These are phyloP conservation scores for Periparus ater DNA, from an alignment of 2,797 vertebrate species.

Conservation along the genomic window DNA sequence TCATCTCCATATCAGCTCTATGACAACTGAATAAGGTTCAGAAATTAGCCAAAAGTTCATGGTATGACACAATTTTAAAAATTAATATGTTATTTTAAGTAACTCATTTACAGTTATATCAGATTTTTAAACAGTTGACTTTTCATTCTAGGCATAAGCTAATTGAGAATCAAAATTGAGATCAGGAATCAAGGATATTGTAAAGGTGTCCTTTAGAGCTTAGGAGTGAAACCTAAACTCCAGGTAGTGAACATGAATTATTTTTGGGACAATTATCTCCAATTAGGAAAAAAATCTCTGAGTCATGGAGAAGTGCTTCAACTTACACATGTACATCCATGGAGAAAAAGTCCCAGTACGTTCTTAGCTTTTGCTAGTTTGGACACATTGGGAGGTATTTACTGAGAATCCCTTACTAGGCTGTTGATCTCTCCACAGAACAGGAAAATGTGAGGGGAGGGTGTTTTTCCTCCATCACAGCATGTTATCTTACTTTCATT, in stretches of 20 bases:
- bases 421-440: not conserved
- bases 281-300: not conserved
- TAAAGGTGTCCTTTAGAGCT: not conserved
- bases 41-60: not conserved
- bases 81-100: not conserved
- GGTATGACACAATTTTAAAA: not conserved
- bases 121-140: not conserved
- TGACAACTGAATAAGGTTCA: not conserved
- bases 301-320: not conserved
- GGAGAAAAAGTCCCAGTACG: not conserved
- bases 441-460: not conserved
- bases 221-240: not conserved
- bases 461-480: not conserved
- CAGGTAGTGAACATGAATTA: not conserved
- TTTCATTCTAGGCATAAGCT: slow-evolving; percentile 8
- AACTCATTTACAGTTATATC: slow-evolving; percentile 12
- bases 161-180: not conserved
- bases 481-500: not conserved
- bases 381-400: not conserved
- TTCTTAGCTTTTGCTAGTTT: not conserved
- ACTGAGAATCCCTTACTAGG: not conserved
- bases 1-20: not conserved
- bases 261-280: not conserved
- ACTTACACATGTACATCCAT: not conserved
- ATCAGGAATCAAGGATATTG: not conserved